Conservation (phyloP, 2,888 invertebrate species). For the Morinoia aosen region DNA sequence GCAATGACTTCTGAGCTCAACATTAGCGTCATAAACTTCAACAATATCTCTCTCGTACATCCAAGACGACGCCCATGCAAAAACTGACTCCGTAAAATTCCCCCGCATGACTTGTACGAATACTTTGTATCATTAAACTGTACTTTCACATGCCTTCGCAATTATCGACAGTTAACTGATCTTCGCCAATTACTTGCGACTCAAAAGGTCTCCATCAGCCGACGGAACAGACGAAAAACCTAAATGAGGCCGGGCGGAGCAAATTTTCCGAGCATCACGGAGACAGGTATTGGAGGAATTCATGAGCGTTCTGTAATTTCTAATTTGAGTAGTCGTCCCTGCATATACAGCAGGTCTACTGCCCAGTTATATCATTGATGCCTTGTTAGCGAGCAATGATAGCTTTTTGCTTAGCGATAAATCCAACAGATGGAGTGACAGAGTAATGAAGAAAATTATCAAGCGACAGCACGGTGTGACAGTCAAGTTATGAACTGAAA, state of each 20-base stretch:
- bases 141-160: constrained; percentile 16
- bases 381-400: background rate
- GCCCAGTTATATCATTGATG: background rate
- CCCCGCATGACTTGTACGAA: background rate
- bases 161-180: background rate
- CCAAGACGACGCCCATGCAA: background rate
- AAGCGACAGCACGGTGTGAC: background rate
- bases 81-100: background rate
- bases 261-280: background rate
- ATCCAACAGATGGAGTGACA: background rate
- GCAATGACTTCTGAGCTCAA: background rate
- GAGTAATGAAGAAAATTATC: background rate
- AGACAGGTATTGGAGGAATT: background rate
- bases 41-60: background rate
- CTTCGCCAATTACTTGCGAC: background rate
- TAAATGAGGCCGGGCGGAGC: background rate
- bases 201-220: background rate
- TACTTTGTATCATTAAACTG: background rate
- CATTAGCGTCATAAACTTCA: background rate
- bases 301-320: background rate
- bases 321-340: background rate
- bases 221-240: background rate
- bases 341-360: background rate
- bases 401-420: background rate
- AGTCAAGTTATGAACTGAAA: too few species aligned